Evolutionary conservation across 2,113 vertebrate species (phyloP).

Genomic region (Pongo abelii): DNA sequence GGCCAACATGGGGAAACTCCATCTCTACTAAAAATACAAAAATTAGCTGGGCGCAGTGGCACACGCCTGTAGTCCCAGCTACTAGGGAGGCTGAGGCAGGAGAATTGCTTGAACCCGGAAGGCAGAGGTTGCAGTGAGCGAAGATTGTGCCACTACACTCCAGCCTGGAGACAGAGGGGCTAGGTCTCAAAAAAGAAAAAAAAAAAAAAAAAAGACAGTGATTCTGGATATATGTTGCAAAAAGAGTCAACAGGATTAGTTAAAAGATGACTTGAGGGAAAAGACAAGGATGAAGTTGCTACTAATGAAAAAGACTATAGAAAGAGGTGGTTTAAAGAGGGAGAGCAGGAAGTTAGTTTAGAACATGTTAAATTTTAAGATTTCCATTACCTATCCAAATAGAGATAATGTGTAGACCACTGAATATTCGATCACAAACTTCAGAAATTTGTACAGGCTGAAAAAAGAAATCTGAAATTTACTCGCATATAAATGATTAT

Average conservation of each 20-base stretch:
- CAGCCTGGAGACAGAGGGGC: no score
- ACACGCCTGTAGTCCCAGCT: no score
- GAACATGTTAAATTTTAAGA: not conserved
- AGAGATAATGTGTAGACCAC: not conserved
- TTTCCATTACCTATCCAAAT: not conserved
- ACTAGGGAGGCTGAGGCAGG: no score
- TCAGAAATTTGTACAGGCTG: not conserved
- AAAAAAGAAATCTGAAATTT: not conserved
- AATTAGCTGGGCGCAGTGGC: no score
- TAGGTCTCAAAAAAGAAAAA: no score
- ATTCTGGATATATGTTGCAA: not conserved
- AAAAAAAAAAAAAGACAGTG: not conserved
- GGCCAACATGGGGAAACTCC: no score
- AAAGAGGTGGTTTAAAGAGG: not conserved
- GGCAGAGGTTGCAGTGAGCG: no score
- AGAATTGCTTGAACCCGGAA: no score
- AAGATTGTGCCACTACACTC: no score
- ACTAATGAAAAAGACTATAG: not conserved
- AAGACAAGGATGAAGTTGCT: not conserved
- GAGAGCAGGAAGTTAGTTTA: not conserved
- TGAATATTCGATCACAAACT: not conserved
- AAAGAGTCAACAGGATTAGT: not conserved
- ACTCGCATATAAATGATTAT: not conserved
- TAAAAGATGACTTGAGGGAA: not conserved
- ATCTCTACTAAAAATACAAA: no score